phyloP scores from a whole-genome alignment of 2,888 invertebrate genomes.

The Agrochola litura region DNA sequence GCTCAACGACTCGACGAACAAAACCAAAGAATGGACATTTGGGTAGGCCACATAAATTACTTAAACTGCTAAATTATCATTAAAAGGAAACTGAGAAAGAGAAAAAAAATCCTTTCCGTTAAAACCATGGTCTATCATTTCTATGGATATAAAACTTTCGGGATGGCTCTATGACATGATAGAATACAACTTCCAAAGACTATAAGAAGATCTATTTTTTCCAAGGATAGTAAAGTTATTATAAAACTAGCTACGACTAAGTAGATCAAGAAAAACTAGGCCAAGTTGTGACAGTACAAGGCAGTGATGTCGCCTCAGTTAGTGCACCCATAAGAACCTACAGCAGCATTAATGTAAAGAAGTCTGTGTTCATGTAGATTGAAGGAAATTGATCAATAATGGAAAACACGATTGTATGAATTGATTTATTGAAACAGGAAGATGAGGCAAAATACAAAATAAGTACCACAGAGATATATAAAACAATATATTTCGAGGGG shows the following conservation, averaged over 20 bases:
- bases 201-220: neutral
- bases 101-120: neutral
- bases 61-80: too few relatives aligned
- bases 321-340: constrained; percentile 34
- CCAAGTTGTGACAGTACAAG: constrained; percentile 40
- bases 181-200: constrained; percentile 16
- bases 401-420: constrained; percentile 22
- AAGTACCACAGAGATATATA: neutral
- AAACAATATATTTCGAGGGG: too few relatives aligned
- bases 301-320: constrained; percentile 49
- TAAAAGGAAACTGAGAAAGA: too few relatives aligned
- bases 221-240: neutral
- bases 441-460: neutral
- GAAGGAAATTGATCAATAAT: constrained; percentile 40
- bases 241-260: constrained; percentile 15
- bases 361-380: constrained; percentile 33
- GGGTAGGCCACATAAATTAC: too few relatives aligned
- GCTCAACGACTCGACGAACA: too few relatives aligned
- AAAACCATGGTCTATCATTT: neutral
- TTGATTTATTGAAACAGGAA: constrained; percentile 31
- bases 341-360: constrained; percentile 11
- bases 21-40: too few relatives aligned
- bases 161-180: constrained; percentile 4
- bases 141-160: too few relatives aligned
- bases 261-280: constrained; percentile 32